Evolutionary conservation across 2,797 vertebrate genomes (phyloP).

Genomic region (Pangasius krempfi): DNA sequence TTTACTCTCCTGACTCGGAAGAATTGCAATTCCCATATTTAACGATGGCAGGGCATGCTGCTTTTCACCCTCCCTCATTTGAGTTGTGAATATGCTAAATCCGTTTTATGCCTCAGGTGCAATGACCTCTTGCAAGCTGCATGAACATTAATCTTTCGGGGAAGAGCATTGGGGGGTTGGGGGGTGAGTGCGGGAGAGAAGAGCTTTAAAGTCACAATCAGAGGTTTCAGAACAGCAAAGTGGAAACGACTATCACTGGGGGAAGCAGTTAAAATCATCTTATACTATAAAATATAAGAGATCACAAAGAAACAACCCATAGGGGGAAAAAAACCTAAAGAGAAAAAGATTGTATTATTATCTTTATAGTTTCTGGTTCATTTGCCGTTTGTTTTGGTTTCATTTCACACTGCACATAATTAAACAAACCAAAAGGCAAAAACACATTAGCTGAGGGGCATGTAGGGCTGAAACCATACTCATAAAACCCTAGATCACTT

Average conservation of each 20-base stretch:
- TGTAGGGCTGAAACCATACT: background rate
- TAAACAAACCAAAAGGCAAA: background rate
- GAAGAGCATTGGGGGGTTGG: background rate
- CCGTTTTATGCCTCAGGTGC: slow-evolving; percentile 39
- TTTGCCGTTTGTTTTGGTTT: background rate
- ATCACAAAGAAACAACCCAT: background rate
- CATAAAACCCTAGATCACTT: background rate
- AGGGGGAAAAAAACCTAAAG: background rate
- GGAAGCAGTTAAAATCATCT: background rate
- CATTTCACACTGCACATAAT: background rate
- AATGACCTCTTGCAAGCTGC: slow-evolving; percentile 39
- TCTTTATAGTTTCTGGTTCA: background rate
- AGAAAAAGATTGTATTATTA: background rate
- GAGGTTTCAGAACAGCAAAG: background rate
- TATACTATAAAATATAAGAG: background rate
- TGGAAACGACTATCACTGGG: background rate
- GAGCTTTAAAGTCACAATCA: background rate
- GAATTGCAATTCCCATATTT: slow-evolving; percentile 33
- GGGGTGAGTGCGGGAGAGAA: background rate
- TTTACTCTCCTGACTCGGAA: slow-evolving; percentile 40
- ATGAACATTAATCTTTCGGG: slow-evolving; percentile 43
- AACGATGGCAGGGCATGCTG: slow-evolving; percentile 23
- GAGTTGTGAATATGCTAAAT: slow-evolving; percentile 45
- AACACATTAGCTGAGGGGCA: background rate
- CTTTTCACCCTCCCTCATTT: slow-evolving; percentile 15